Evolutionary conservation across 2,797 vertebrate genomes (phyloP).

Genomic region (Trematomus bernacchii): DNA sequence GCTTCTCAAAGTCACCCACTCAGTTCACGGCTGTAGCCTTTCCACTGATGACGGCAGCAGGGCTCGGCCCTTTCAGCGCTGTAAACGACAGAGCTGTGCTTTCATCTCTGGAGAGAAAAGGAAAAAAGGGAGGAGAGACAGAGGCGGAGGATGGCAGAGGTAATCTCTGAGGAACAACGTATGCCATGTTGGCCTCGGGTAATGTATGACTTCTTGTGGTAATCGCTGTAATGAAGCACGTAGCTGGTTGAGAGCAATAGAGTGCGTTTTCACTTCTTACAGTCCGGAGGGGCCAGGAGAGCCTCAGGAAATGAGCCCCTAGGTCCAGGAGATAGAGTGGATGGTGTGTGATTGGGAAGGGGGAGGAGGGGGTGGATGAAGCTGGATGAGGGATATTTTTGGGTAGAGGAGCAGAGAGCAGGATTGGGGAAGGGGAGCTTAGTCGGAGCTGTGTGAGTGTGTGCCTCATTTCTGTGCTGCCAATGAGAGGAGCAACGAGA

Average conservation of each 20-base stretch:
- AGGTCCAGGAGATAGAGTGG: conserved; percentile 53
- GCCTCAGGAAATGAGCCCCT: conserved; percentile 59
- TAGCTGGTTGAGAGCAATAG: conserved; percentile 24
- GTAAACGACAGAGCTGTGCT: conserved; percentile 4
- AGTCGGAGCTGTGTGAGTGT: conserved; percentile 30
- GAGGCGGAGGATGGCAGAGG: not conserved
- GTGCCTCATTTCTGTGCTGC: conserved; percentile 56
- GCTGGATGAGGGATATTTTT: conserved; percentile 58
- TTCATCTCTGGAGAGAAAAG: conserved; percentile 38
- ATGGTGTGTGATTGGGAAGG: conserved; percentile 12
- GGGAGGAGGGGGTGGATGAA: not conserved
- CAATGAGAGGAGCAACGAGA: conserved; percentile 51
- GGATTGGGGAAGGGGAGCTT: conserved; percentile 19
- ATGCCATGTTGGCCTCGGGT: conserved; percentile 42
- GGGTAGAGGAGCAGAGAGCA: conserved; percentile 39
- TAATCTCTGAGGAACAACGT: conserved; percentile 40
- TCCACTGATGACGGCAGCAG: conserved; percentile 16
- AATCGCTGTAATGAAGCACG: conserved; percentile 64
- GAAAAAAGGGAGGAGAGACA: conserved; percentile 9
- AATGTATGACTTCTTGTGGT: conserved; percentile 59
- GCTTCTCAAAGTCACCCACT: not conserved
- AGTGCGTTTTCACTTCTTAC: not conserved
- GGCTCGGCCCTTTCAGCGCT: conserved; percentile 14
- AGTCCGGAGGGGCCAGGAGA: conserved; percentile 27
- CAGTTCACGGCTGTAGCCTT: conserved; percentile 4